phyloP scores from a whole-genome alignment of 2,888 invertebrate genomes.

The Synanthedon andrenaeformis region DNA sequence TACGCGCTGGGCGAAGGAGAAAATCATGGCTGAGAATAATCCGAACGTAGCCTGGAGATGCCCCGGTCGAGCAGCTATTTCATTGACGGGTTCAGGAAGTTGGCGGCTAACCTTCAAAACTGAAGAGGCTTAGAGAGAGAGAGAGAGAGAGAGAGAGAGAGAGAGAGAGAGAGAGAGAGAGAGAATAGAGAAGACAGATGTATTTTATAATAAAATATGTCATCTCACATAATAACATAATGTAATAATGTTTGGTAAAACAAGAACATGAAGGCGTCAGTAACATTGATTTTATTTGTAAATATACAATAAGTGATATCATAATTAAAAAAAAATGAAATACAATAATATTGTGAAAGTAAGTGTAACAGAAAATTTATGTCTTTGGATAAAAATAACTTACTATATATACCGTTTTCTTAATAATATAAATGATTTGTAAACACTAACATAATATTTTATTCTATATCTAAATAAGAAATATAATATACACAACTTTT shows the following conservation, averaged over 20 bases:
- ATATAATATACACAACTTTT: no score
- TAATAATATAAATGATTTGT: not conserved
- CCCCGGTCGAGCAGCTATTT: no score
- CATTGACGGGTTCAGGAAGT: no score
- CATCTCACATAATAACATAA: no score
- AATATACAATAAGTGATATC: not conserved
- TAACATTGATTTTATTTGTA: not conserved
- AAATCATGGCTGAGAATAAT: no score
- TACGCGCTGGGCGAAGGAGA: no score
- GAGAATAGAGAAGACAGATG: no score
- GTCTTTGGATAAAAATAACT: not conserved
- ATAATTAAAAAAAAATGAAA: not conserved
- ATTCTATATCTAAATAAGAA: no score
- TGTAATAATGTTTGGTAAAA: not conserved
- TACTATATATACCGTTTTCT: not conserved
- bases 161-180: slow-evolving; percentile 42
- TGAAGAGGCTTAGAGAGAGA: no score
- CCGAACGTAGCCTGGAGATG: no score
- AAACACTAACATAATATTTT: no score
- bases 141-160: slow-evolving; percentile 6
- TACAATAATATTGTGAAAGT: not conserved
- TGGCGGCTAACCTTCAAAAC: no score
- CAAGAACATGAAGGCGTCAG: not conserved
- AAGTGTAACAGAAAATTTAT: not conserved
- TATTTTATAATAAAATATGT: slow-evolving; percentile 25